These are phyloP conservation scores for Ptychodera flava DNA, from an alignment of 35 echinoderm and acorn worm species.

Conservation along the genomic window DNA sequence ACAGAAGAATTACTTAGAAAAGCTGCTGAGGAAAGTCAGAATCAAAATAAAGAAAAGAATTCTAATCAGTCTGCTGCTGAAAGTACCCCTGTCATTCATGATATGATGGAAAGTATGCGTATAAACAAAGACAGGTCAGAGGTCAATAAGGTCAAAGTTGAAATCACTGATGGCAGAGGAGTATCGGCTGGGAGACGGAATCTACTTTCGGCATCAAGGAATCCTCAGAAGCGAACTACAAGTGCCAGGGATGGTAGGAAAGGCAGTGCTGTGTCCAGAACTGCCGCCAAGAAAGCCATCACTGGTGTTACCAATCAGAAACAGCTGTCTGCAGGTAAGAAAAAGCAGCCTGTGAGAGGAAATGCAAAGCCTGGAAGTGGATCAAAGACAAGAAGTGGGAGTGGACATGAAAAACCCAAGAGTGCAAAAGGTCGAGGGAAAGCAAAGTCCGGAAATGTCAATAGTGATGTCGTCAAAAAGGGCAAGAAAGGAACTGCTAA, in stretches of 20 bases:
- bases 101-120: slow-evolving; percentile 13
- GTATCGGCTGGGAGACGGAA: background rate
- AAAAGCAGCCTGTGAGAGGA: background rate
- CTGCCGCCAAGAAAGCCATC: slow-evolving; percentile 17
- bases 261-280: slow-evolving; percentile 7
- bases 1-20: background rate
- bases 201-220: background rate
- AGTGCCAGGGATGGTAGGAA: slow-evolving; percentile 17
- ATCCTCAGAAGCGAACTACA: background rate
- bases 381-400: slow-evolving; percentile 16
- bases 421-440: background rate
- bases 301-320: background rate
- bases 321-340: background rate
- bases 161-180: slow-evolving; percentile 16
- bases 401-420: background rate
- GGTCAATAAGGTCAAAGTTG: background rate
- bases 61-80: background rate
- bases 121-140: background rate
- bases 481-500: slow-evolving; percentile 20
- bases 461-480: slow-evolving; percentile 9
- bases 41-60: background rate
- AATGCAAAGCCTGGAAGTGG: slow-evolving; percentile 16
- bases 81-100: slow-evolving; percentile 13
- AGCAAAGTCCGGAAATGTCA: slow-evolving; percentile 6
- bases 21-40: background rate